Conservation (phyloP, 2,113 vertebrate species). For the Hippocampus abdominalis region DNA sequence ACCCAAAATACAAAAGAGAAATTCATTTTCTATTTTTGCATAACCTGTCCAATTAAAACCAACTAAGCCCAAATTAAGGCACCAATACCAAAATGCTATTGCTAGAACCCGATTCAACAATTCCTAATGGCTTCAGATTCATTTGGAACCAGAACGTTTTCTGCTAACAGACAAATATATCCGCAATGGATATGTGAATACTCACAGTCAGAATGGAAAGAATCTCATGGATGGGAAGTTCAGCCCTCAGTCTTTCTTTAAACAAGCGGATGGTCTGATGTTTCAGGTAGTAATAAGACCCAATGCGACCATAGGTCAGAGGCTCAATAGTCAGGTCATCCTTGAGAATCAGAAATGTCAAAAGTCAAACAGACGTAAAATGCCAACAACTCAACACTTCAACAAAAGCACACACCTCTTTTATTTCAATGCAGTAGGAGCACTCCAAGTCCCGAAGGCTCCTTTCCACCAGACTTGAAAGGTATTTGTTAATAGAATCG, state of each 20-base stretch:
- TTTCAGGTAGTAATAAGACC: conserved; percentile 95
- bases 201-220: conserved; percentile 89
- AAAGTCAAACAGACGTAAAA: background rate
- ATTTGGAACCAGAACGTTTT: conserved; percentile 12
- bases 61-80: too few relatives aligned
- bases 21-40: too few relatives aligned
- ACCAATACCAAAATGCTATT: background rate
- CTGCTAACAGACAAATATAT: background rate
- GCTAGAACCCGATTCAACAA: background rate
- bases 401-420: conserved; percentile 77
- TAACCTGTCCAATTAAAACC: too few relatives aligned
- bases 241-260: conserved; percentile 84
- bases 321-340: conserved; percentile 85
- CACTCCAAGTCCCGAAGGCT: conserved; percentile 86
- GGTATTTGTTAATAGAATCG: conserved; percentile 88
- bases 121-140: background rate
- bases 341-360: conserved; percentile 54
- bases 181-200: conserved; percentile 14
- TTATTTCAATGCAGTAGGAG: conserved; percentile 90
- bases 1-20: too few relatives aligned
- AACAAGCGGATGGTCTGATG: conserved; percentile 90
- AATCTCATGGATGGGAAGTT: conserved; percentile 80
- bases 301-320: conserved; percentile 83
- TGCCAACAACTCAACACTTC: background rate
- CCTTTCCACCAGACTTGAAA: conserved; percentile 87